phyloP scores from a whole-genome alignment of 2,113 vertebrate species.

The Etheostoma cragini region DNA sequence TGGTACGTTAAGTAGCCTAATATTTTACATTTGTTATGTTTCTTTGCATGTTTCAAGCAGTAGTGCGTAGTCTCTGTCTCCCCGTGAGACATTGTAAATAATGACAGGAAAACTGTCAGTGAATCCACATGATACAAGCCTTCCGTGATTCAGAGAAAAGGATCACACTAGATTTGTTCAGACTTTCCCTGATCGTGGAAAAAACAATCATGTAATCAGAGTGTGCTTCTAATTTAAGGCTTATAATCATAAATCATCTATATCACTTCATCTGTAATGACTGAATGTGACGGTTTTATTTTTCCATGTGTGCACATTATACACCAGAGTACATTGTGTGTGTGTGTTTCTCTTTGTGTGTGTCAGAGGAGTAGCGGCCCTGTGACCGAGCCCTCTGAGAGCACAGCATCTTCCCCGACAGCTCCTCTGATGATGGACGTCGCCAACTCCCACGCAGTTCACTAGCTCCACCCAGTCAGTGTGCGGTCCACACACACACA shows the following conservation, averaged over 20 bases:
- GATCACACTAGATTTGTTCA: background rate
- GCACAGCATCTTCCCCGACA: constrained; percentile 63
- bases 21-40: no score
- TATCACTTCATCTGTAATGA: background rate
- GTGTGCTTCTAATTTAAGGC: no score
- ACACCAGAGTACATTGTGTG: background rate
- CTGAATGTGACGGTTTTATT: background rate
- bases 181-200: background rate
- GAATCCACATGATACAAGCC: no score
- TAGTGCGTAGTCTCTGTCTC: no score
- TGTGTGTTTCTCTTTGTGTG: constrained; percentile 13
- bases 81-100: no score
- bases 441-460: constrained; percentile 38
- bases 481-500: constrained; percentile 18
- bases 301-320: background rate
- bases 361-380: constrained; percentile 57
- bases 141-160: no score
- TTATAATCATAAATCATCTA: background rate
- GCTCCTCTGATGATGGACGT: constrained; percentile 75
- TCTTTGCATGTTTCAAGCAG: no score
- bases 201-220: background rate
- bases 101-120: no score
- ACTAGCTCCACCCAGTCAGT: constrained; percentile 70
- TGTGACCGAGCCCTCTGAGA: constrained; percentile 25
- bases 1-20: no score